Evolutionary conservation across 2,113 vertebrate genomes (phyloP).

Genomic region (Tonatia bakeri): DNA sequence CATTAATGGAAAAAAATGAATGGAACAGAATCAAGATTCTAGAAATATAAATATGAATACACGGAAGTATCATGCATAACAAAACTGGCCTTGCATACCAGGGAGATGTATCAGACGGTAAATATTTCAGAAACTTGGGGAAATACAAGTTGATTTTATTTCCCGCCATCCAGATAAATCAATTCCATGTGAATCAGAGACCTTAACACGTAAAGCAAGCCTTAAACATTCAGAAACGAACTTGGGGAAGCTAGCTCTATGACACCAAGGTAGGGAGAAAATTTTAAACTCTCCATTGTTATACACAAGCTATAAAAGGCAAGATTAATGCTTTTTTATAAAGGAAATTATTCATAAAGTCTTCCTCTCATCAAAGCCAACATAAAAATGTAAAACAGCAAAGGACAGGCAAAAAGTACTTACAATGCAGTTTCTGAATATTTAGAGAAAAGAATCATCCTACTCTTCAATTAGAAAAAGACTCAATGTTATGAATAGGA

Average conservation of each 20-base stretch:
- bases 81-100: background rate
- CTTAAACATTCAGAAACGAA: background rate
- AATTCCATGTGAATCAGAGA: background rate
- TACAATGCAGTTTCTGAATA: background rate
- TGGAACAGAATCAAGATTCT: background rate
- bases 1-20: background rate
- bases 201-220: background rate
- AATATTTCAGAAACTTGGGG: background rate
- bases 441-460: background rate
- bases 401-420: background rate
- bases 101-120: background rate
- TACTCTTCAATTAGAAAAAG: constrained; percentile 21
- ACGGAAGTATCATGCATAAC: background rate
- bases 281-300: background rate
- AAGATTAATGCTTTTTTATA: background rate
- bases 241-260: background rate
- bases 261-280: background rate
- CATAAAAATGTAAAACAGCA: background rate
- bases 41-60: background rate
- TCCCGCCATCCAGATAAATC: background rate
- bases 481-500: background rate
- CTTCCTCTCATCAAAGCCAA: background rate
- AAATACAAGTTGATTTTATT: background rate
- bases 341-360: background rate
- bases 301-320: background rate